Evolutionary conservation across 2,888 invertebrate species (phyloP).

Genomic region (Resseliella maxima): DNA sequence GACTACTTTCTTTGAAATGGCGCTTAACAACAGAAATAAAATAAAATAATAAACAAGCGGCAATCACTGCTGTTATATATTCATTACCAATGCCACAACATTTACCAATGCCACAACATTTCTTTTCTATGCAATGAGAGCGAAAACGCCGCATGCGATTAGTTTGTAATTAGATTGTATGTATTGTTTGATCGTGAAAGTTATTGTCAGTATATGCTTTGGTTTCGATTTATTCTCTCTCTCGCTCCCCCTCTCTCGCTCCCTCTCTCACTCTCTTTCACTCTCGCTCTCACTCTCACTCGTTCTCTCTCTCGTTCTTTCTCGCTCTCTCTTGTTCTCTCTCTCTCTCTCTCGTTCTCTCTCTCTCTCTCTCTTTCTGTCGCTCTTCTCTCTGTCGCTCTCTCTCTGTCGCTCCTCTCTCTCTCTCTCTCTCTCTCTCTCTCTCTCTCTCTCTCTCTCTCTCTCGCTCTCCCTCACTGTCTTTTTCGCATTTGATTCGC

Average conservation of each 20-base stretch:
- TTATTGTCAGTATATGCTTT: slow-evolving; percentile 36
- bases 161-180: slow-evolving; percentile 54
- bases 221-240: not conserved
- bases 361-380: not conserved
- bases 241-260: not conserved
- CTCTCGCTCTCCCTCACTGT: not conserved
- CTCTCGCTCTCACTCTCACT: too few species aligned
- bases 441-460: too few species aligned
- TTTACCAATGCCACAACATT: slow-evolving; percentile 8
- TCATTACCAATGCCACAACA: slow-evolving; percentile 37
- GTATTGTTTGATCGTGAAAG: slow-evolving; percentile 47
- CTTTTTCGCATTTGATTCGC: not conserved
- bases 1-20: not conserved
- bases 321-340: too few species aligned
- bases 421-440: too few species aligned
- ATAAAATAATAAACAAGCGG: too few species aligned
- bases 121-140: not conserved
- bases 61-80: slow-evolving; percentile 49
- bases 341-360: too few species aligned
- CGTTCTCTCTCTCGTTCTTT: too few species aligned
- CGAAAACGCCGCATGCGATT: slow-evolving; percentile 22
- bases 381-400: not conserved
- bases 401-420: too few species aligned
- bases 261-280: not conserved
- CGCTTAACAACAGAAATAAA: too few species aligned